Percentiles rank a stretch among this genome's conserved stretches.
Evolutionary conservation across 2,888 invertebrate species (phyloP).

Genomic region (Drosophila robusta): DNA sequence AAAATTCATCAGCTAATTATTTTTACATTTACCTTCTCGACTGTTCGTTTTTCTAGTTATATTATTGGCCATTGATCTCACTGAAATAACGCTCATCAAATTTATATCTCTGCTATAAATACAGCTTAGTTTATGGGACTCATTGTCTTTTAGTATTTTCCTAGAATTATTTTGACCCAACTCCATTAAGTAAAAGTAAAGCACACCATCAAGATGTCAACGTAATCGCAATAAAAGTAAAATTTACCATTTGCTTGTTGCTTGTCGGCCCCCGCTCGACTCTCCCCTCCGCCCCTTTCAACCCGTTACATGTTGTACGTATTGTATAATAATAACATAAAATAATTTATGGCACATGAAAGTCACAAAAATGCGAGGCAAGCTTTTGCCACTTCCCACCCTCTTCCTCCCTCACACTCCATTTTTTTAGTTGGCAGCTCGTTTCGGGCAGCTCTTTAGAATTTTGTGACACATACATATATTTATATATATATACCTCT

Average conservation of each 20-base stretch:
- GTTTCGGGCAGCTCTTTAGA: constrained; percentile 58
- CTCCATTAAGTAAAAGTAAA: constrained; percentile 7
- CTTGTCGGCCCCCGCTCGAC: constrained; percentile 13
- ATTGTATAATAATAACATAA: constrained; percentile 80
- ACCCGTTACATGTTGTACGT: constrained; percentile 48
- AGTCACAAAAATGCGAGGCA: constrained; percentile 75
- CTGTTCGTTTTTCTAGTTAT: not conserved
- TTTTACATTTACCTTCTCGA: too few relatives aligned
- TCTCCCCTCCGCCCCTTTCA: not conserved
- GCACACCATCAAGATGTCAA: constrained; percentile 37
- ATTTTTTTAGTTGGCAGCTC: constrained; percentile 12
- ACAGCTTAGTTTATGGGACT: constrained; percentile 17
- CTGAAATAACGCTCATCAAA: not conserved
- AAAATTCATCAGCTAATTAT: not conserved
- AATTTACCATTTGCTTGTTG: constrained; percentile 65
- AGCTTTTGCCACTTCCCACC: constrained; percentile 42
- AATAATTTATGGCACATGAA: constrained; percentile 81
- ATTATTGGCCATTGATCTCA: constrained; percentile 11
- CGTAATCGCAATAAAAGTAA: constrained; percentile 65
- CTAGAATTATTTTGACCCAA: constrained; percentile 1
- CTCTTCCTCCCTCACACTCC: not conserved
- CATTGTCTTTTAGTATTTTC: constrained; percentile 18
- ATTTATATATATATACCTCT: not conserved
- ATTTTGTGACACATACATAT: constrained; percentile 47
- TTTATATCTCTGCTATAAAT: constrained; percentile 13